Percentiles rank a stretch among this genome's conserved stretches.
Evolutionary conservation across 2,113 vertebrate genomes (phyloP).

Genomic region (Apteryx mantelli): DNA sequence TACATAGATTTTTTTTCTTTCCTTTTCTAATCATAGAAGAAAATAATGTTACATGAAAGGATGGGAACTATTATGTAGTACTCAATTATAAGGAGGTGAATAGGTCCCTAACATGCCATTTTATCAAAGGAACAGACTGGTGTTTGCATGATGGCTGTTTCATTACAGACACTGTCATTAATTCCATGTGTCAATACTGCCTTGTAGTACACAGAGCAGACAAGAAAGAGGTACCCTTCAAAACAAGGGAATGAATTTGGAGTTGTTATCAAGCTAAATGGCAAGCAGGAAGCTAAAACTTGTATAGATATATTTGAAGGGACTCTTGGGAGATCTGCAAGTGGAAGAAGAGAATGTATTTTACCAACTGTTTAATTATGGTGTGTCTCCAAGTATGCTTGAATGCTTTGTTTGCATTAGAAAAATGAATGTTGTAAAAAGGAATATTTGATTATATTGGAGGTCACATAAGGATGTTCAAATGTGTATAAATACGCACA

Average conservation of each 20-base stretch:
- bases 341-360: constrained; percentile 83
- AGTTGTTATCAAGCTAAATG: constrained; percentile 81
- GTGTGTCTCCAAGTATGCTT: constrained; percentile 68
- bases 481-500: not conserved
- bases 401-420: constrained; percentile 73
- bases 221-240: constrained; percentile 76
- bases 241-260: constrained; percentile 76
- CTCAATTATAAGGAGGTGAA: constrained; percentile 85
- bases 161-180: constrained; percentile 80
- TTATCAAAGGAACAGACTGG: constrained; percentile 77
- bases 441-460: constrained; percentile 56
- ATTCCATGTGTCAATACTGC: constrained; percentile 78
- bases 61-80: constrained; percentile 81
- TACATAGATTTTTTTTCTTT: constrained; percentile 58
- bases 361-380: constrained; percentile 82
- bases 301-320: constrained; percentile 74
- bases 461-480: constrained; percentile 61
- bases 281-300: constrained; percentile 74
- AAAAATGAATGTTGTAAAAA: constrained; percentile 49
- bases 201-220: constrained; percentile 66
- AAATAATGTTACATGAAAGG: constrained; percentile 81
- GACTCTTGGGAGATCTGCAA: constrained; percentile 87
- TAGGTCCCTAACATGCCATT: constrained; percentile 76
- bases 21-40: constrained; percentile 81
- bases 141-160: constrained; percentile 80